Evolutionary conservation across 2,797 vertebrate genomes (phyloP).

Genomic region (Syndactyla subalaris): DNA sequence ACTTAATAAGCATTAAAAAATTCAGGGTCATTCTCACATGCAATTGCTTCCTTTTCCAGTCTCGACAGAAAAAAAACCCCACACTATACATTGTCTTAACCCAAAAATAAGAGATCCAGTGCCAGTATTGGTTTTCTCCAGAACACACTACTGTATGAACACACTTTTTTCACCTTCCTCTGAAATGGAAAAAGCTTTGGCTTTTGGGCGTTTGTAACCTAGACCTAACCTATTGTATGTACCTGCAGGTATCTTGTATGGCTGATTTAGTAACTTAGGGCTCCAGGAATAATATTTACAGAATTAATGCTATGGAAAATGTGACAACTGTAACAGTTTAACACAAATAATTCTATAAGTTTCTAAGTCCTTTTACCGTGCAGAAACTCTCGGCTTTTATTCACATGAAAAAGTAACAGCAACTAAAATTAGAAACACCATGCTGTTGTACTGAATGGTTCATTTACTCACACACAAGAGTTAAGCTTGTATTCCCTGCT

Average conservation of each 20-base stretch:
- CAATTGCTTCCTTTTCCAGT: not conserved
- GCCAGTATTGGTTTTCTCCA: not conserved
- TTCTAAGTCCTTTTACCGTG: not conserved
- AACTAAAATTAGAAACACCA: not conserved
- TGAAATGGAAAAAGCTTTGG: not conserved
- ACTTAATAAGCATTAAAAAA: not conserved
- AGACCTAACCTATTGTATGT: not conserved
- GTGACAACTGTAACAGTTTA: not conserved
- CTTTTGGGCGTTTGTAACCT: not conserved
- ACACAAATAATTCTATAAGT: not conserved
- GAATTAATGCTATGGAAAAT: not conserved
- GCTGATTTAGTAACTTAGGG: not conserved
- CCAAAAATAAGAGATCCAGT: not conserved
- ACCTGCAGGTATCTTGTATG: not conserved
- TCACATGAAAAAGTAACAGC: not conserved
- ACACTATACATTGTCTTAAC: not conserved
- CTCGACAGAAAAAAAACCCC: fast-evolving
- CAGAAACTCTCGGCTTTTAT: not conserved
- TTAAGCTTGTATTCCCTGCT: not conserved
- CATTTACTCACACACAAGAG: not conserved
- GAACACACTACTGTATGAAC: not conserved
- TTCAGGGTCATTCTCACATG: not conserved
- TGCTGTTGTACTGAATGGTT: not conserved
- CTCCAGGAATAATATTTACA: not conserved
- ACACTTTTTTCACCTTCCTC: not conserved